Evolutionary conservation across 1,140 invertebrate genomes (phyloP), one percentile per base, ranked within the genome.

Genomic region (Penaeus indicus): DNA sequence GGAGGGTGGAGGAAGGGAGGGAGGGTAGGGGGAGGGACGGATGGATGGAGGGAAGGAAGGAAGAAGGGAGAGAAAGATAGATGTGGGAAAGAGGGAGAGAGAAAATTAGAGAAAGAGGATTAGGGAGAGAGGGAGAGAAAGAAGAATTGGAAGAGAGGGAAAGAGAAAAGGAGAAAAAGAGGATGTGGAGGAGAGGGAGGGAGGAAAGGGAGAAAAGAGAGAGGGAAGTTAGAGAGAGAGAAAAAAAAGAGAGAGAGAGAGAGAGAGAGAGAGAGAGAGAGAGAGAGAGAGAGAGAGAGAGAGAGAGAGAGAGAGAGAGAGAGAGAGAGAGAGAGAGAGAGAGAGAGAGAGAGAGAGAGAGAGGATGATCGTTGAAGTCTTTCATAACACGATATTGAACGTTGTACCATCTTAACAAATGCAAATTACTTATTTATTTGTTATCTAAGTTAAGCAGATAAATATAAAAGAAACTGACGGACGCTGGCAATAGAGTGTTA

Each of bases 171-270:
- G 72, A 77, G 72, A 77, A n/a, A 77, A n/a, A 77, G 72, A 77
- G 72, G n/a, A n/a, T n/a, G n/a, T n/a, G n/a, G n/a, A n/a, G 25
- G 72, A 77, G 72, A 77, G 72, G 25, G 72, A 77, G 72, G 25
- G 72, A 77, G 72, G 72, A 77, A n/a, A 77, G 72, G 25, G 72
- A 77, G 72, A 77, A n/a, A n/a, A n/a, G 72, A 77, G 72, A 77
- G 72, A 77, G 72, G n/a, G n/a, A n/a, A n/a, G n/a, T n/a, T n/a
- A n/a, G n/a, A n/a, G n/a, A n/a, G n/a, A n/a, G n/a, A n/a, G n/a
- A n/a, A n/a, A n/a, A n/a, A n/a, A n/a, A n/a, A 77, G 72, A 77
- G 72, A 77, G 72, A 77, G 72, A 77, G 72, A 77, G 72, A 77
- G 72, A 77, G 72, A 77, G 72, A 77, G 72, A 77, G 72, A 77